phyloP scores from a whole-genome alignment of 2,113 vertebrate genomes.

The Paradoxurus hermaphroditus region DNA sequence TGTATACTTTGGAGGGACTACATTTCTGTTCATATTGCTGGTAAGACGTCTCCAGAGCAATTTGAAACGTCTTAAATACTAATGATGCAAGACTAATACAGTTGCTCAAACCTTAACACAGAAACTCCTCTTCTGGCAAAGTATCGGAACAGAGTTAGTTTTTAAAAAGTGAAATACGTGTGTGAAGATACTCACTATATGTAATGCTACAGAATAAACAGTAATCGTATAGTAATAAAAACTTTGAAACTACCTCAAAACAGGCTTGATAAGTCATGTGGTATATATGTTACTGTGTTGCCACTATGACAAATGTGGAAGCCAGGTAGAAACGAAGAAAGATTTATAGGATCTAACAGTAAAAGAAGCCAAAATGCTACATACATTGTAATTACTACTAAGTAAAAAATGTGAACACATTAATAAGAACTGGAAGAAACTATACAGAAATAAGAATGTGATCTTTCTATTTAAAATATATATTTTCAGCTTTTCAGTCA shows the following conservation, averaged over 20 bases:
- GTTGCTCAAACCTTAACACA: background rate
- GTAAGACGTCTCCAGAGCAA: background rate
- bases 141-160: background rate
- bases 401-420: background rate
- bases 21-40: background rate
- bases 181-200: background rate
- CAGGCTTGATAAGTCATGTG: background rate
- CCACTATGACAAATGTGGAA: background rate
- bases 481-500: background rate
- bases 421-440: background rate
- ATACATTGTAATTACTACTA: background rate
- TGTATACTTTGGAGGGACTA: background rate
- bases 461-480: background rate
- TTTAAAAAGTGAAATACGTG: slow-evolving; percentile 14
- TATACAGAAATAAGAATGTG: background rate
- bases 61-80: background rate
- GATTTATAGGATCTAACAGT: background rate
- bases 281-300: background rate
- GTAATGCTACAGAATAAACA: background rate
- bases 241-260: background rate
- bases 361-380: background rate
- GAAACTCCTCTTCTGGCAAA: background rate
- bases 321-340: background rate
- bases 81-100: background rate
- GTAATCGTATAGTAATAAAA: background rate